Conservation (phyloP, 2,113 vertebrate genomes). For the Rhodinocichla rosea region DNA sequence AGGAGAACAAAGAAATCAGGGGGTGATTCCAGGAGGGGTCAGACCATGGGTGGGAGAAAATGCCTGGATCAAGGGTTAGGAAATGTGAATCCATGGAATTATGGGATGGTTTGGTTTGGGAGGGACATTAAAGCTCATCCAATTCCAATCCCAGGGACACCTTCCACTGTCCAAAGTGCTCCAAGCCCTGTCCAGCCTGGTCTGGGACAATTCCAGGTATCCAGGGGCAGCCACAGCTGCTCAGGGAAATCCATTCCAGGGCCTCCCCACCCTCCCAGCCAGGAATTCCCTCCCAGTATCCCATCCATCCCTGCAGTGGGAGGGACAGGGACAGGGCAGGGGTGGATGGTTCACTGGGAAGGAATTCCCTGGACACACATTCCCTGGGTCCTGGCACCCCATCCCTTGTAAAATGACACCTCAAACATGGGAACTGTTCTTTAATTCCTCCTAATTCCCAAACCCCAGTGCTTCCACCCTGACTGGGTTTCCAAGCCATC, state of each 20-base stretch:
- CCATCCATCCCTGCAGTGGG: not conserved
- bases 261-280: fast-evolving
- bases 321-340: not conserved
- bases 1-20: not conserved
- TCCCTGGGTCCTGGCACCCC: not conserved
- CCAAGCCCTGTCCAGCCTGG: fast-evolving
- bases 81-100: not conserved
- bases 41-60: not conserved
- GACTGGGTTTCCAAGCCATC: not conserved
- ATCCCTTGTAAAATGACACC: not conserved
- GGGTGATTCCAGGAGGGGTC: not conserved
- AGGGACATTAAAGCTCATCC: not conserved
- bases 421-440: not conserved
- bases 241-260: not conserved
- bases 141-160: not conserved
- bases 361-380: not conserved
- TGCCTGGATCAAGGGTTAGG: not conserved
- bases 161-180: not conserved
- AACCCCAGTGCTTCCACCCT: not conserved
- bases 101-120: not conserved
- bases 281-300: not conserved
- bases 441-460: not conserved
- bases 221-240: not conserved
- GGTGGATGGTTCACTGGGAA: not conserved
- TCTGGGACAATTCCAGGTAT: not conserved